Base-by-base conservation (phyloP, 2,888 invertebrate genomes). In the Tachina grossa region DNA sequence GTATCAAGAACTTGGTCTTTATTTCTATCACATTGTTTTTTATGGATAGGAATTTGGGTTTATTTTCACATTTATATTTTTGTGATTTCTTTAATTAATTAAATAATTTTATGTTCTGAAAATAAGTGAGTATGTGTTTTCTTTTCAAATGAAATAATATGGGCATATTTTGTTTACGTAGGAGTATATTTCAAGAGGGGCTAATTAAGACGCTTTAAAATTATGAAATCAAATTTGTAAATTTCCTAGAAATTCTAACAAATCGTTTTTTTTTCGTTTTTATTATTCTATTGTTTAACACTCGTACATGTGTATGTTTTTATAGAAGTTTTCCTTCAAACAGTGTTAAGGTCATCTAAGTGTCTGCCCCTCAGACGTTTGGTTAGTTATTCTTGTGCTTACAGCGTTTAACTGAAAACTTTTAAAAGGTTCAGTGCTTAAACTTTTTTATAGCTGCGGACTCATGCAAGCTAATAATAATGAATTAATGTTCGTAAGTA, bases 181-280 rank as follows among this genome's bases (percentile, higher is more conserved):
- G 4, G 14, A 13, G 14, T 22, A 6, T 31, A 31, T 31, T 31
- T 31, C 41, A n/a, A 8, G n/a, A 69, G 13, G 22, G 53, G 19
- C 69, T 63, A 78, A 69, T 78, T 78, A 31, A 51, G 69, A 61
- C 6, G 51, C 4, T 59, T 76, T 78, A 59, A 43, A 63, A 63
- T 41, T n/a, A 53, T 78, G 51, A 22, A 63, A 63, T 41, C 13
- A 53, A 55, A 53, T 14, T 39, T 39, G n/a, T 16, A 22, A 39
- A 81, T 66, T 81, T 81, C 74, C 53, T 68, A 16, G 61, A 53
- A 75, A 59, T 49, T 74, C 43, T 66, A 80, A 80, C 80, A 80
- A 57, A 6, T 31, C 6, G 31, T 31, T 31, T 31, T 31, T 31
- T 31, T 31, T 31, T 31, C 5, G 55, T 74, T 57, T 65, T 53